Evolutionary conservation across 2,888 invertebrate genomes (phyloP).

Genomic region (Lagria hirta): DNA sequence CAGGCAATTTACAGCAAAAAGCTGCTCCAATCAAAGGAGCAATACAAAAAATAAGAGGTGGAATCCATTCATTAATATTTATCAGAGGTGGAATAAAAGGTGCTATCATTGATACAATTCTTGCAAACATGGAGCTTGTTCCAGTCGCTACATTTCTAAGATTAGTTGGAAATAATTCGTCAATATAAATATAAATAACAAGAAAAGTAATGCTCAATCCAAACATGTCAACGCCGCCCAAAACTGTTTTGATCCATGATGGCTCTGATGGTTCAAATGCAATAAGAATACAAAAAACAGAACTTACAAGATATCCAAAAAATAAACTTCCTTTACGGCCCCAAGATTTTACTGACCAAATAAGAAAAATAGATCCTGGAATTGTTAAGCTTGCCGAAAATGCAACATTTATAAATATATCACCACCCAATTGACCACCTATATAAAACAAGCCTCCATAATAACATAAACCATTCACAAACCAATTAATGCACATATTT

Average conservation of each 20-base stretch:
- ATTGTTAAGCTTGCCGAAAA: slow-evolving; percentile 71
- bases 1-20: slow-evolving; percentile 71
- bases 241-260: slow-evolving; percentile 60
- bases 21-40: slow-evolving; percentile 69
- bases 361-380: slow-evolving; percentile 60
- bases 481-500: slow-evolving; percentile 77
- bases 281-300: slow-evolving; percentile 65
- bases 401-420: slow-evolving; percentile 84
- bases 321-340: slow-evolving; percentile 71
- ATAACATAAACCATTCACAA: slow-evolving; percentile 82
- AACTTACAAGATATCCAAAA: slow-evolving; percentile 65
- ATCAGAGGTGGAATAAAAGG: slow-evolving; percentile 75
- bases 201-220: slow-evolving; percentile 83
- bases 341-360: slow-evolving; percentile 65
- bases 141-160: slow-evolving; percentile 87
- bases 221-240: slow-evolving; percentile 76
- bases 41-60: slow-evolving; percentile 72
- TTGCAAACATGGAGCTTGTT: slow-evolving; percentile 79
- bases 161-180: slow-evolving; percentile 87
- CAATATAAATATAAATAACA: slow-evolving; percentile 83
- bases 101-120: slow-evolving; percentile 83
- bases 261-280: slow-evolving; percentile 58
- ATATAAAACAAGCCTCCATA: slow-evolving; percentile 88
- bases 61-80: slow-evolving; percentile 60
- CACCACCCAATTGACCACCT: slow-evolving; percentile 74